Base-by-base conservation (phyloP, 2,888 invertebrate genomes). In the Girardia tigrina region DNA sequence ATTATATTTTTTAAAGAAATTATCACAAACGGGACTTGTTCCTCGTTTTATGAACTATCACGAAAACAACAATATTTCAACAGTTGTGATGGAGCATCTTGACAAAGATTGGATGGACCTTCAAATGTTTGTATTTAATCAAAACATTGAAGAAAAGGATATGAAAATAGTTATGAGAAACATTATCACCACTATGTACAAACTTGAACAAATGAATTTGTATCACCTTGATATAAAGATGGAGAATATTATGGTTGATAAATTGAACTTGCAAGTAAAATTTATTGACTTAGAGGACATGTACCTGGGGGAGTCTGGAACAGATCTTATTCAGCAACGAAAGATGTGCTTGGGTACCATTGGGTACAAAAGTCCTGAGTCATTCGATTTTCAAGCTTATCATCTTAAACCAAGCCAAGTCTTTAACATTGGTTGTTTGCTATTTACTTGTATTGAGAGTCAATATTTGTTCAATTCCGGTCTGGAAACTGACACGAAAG, bases 191-290 rank as follows among this genome's bases (percentile, higher is more conserved):
- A 12, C 23, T 2, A 4, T 56, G n/a, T 56, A 56, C n/a, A 56
- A 56, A 2, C 23, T 56, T 20, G n/a, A n/a, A 6, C 6, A 56
- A 56, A 56, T 56, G 56, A 56, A 56, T 56, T n/a, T 8, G 6
- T 56, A 8, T n/a, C 56, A 56, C 6, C n/a, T 4, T 56, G 56
- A 56, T 56, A 56, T 56, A 20, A 56, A 56, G 23, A n/a, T 23
- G 23, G 56, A 56, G 23, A 56, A 56, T 56, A 56, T 56, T 56
- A 56, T 56, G 56, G 56, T 56, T n/a, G 23, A 56, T n/a, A 56
- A 56, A 56, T n/a, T 2, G 4, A 12, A n/a, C 6, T 56, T 56
- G 4, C 20, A 56, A 56, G 56, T 56, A 2, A 56, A 56, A 56
- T 4, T 56, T 56, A 56, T 56, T 56, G 56, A 56, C n/a, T 56